Percentiles rank a stretch among this genome's conserved stretches.
Conservation (phyloP, 2,113 vertebrate genomes). For the Agapornis roseicollis region DNA sequence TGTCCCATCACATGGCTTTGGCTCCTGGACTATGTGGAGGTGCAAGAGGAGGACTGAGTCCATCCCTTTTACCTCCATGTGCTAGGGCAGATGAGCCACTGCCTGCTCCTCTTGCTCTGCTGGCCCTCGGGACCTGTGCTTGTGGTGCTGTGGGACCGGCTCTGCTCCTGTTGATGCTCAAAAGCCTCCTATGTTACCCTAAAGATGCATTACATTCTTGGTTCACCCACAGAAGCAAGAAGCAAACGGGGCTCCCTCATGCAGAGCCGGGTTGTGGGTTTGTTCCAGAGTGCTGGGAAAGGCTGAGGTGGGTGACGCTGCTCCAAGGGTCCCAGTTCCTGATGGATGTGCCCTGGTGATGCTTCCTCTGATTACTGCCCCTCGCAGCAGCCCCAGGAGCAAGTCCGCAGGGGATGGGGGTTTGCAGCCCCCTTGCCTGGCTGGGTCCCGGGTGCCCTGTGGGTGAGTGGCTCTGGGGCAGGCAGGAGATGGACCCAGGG, state of each 20-base stretch:
- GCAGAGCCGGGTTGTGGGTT: background rate
- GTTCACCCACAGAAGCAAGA: background rate
- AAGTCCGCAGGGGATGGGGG: accelerated
- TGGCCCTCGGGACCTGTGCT: background rate
- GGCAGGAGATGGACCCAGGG: background rate
- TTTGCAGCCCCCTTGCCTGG: background rate
- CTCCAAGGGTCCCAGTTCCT: background rate
- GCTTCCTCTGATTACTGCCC: background rate
- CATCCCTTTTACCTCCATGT: background rate
- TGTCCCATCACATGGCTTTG: background rate
- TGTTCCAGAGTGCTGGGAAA: background rate
- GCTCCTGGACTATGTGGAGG: accelerated
- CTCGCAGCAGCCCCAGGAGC: background rate
- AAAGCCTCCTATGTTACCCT: background rate
- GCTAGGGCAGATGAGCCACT: accelerated
- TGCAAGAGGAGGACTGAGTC: background rate
- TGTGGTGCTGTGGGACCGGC: background rate
- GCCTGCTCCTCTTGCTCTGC: background rate
- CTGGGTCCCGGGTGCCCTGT: background rate
- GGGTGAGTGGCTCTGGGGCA: background rate
- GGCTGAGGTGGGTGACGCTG: background rate
- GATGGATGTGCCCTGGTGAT: background rate
- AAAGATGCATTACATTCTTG: background rate
- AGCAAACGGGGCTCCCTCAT: background rate
- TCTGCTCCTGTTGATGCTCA: background rate